A percentile compares a stretch with the other conserved stretches of the same genome.
Conservation (phyloP, 2,888 invertebrate species). For the Zaprionus bogoriensis region DNA sequence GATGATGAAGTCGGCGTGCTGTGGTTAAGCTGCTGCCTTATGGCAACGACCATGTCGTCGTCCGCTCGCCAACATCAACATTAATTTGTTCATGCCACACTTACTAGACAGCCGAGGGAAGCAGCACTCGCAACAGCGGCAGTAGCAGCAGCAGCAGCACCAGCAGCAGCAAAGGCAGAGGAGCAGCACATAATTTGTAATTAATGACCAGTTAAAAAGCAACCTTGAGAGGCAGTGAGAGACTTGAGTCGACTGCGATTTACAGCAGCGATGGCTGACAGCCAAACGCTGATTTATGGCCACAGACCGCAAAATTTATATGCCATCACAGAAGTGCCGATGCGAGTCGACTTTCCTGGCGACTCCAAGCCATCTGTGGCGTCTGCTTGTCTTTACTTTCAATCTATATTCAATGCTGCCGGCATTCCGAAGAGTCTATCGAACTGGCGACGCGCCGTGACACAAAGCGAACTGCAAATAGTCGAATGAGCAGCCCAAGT, state of each 20-base stretch:
- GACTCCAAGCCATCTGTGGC: conserved; percentile 39
- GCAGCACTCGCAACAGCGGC: neutral
- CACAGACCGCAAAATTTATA: conserved; percentile 78
- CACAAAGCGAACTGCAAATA: neutral
- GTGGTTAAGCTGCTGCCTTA: neutral
- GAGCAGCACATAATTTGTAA: conserved; percentile 75
- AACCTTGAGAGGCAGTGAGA: conserved; percentile 45
- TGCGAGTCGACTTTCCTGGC: conserved; percentile 44
- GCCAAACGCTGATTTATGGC: conserved; percentile 81
- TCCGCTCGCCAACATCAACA: conserved; percentile 46
- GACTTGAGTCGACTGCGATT: conserved; percentile 57
- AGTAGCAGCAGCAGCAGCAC: conserved; percentile 12
- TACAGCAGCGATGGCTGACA: conserved; percentile 69
- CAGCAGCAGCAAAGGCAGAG: conserved; percentile 15
- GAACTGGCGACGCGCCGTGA: neutral
- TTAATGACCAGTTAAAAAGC: conserved; percentile 75
- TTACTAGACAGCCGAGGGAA: conserved; percentile 55
- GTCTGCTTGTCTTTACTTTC: conserved; percentile 50
- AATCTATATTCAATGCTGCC: conserved; percentile 55
- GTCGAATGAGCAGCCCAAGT: no score
- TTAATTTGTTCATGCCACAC: conserved; percentile 75
- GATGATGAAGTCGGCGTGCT: conserved; percentile 16
- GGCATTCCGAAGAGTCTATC: conserved; percentile 4
- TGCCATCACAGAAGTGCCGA: conserved; percentile 67
- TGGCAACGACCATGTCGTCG: conserved; percentile 32